Base-by-base conservation (phyloP, 2,113 vertebrate species). In the Dasypus novemcinctus region DNA sequence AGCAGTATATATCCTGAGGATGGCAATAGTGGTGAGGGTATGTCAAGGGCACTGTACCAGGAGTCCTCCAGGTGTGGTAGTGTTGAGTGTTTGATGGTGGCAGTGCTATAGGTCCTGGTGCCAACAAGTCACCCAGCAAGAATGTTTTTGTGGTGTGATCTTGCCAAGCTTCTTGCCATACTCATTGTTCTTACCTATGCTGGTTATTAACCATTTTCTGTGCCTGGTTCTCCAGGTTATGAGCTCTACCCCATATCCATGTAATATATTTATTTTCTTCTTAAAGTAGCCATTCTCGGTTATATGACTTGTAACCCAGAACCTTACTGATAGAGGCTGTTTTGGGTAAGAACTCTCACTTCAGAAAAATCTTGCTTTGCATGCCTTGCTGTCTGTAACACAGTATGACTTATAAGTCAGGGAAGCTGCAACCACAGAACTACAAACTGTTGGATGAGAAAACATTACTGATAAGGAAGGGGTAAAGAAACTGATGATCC, bases 21-120 rank as follows among this genome's bases (percentile, higher is more conserved):
- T 12, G 38, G 0, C 13, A 46, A 41, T 4, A 38, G 46, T n/a
- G 17, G 1, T 12, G 38, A 11, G 54, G 3, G 10, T 36, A 0
- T 52, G 17, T 7, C 4, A 8, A 64, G n/a, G 5, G 5, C 1
- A 41, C 49, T 5, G 25, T 7, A 3, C 3, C 17, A 38, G 41
- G 4, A 61, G 46, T 7, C 14, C 15, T 7, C 14, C 15, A 33
- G 74, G 23, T n/a, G 38, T 49, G 15, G 8, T 79, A 14, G n/a
- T 12, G 33, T 43, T n/a, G 41, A 25, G 11, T 31, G 3, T 52
- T 46, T 64, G 23, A 18, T 29, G 52, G 21, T 21, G 36, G 61
- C n/a, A 29, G n/a, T n/a, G n/a, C n/a, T n/a, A n/a, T n/a, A n/a
- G n/a, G n/a, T n/a, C n/a, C n/a, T n/a, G n/a, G 41, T n/a, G 18